Percentiles rank a stretch among this genome's conserved stretches.
These are phyloP conservation scores for Sinella curviseta DNA, from an alignment of 1,140 invertebrate genomes.

Conservation along the genomic window DNA sequence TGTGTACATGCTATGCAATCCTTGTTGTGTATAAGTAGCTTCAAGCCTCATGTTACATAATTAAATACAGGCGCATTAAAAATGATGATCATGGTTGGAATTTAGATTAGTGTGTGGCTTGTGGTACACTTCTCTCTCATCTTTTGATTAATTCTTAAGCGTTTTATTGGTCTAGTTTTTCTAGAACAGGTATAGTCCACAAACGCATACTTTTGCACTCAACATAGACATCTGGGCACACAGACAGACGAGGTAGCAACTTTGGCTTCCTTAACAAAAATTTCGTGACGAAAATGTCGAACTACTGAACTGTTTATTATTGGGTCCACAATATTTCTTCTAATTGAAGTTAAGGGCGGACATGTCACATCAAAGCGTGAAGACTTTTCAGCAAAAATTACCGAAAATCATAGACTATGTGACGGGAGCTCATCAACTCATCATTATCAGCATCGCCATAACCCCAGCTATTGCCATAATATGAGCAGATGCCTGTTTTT, in stretches of 20 bases:
- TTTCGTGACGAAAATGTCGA: too few relatives aligned
- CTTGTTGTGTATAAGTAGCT: too few relatives aligned
- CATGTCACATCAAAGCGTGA: constrained; percentile 10
- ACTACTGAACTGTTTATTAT: not conserved
- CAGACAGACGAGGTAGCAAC: too few relatives aligned
- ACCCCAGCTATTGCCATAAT: not conserved
- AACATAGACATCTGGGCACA: too few relatives aligned
- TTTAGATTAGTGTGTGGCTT: constrained; percentile 9
- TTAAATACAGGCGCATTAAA: not conserved
- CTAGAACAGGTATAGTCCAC: too few relatives aligned
- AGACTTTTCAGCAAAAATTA: constrained; percentile 9
- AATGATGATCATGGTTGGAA: not conserved
- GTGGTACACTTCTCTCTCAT: too few relatives aligned
- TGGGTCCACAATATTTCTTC: not conserved
- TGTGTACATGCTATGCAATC: too few relatives aligned
- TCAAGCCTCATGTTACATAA: constrained; percentile 1
- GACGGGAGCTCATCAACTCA: not conserved
- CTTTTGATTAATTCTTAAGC: too few relatives aligned
- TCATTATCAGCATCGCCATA: not conserved
- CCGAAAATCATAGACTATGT: not conserved
- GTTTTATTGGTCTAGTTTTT: too few relatives aligned
- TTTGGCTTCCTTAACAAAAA: too few relatives aligned
- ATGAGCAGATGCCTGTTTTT: not conserved
- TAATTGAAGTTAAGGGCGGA: constrained; percentile 1
- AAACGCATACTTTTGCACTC: too few relatives aligned